phyloP scores from a whole-genome alignment of 2,797 vertebrate species.

The Mus caroli region DNA sequence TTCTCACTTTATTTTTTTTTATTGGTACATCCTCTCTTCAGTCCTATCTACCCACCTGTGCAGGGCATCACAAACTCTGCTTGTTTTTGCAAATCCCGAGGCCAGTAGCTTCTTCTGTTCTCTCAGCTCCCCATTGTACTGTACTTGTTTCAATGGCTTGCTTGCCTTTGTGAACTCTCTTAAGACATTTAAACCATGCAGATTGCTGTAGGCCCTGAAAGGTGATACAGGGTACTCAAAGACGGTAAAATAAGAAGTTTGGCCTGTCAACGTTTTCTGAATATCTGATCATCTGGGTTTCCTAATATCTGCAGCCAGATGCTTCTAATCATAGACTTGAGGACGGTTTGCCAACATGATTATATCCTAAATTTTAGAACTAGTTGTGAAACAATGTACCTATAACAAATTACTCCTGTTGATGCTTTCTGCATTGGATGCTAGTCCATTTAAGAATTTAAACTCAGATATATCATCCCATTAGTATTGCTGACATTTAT shows the following conservation, averaged over 20 bases:
- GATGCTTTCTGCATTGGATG: constrained; percentile 65
- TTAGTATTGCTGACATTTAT: constrained; percentile 84
- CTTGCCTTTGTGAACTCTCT: constrained; percentile 28
- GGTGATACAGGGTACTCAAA: constrained; percentile 22
- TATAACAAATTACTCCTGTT: constrained; percentile 81
- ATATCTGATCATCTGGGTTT: constrained; percentile 61
- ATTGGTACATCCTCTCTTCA: neutral
- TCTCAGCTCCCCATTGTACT: constrained; percentile 12
- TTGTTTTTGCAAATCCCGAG: constrained; percentile 16
- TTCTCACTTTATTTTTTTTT: neutral
- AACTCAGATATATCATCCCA: constrained; percentile 82
- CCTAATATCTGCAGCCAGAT: constrained; percentile 72
- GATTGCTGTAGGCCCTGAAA: constrained; percentile 54
- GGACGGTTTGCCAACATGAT: constrained; percentile 82
- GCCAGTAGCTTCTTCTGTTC: constrained; percentile 40
- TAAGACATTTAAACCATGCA: neutral
- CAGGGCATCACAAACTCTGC: constrained; percentile 14
- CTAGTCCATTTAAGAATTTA: constrained; percentile 82
- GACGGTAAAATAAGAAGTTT: constrained; percentile 71
- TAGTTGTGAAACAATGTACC: constrained; percentile 82
- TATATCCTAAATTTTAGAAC: constrained; percentile 73
- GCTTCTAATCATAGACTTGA: constrained; percentile 75
- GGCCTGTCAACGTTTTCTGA: constrained; percentile 84
- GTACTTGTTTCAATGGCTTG: constrained; percentile 34
- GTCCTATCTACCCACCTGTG: neutral